Base-by-base conservation (phyloP, 1,140 invertebrate genomes). In the Neoseiulus cucumeris region DNA sequence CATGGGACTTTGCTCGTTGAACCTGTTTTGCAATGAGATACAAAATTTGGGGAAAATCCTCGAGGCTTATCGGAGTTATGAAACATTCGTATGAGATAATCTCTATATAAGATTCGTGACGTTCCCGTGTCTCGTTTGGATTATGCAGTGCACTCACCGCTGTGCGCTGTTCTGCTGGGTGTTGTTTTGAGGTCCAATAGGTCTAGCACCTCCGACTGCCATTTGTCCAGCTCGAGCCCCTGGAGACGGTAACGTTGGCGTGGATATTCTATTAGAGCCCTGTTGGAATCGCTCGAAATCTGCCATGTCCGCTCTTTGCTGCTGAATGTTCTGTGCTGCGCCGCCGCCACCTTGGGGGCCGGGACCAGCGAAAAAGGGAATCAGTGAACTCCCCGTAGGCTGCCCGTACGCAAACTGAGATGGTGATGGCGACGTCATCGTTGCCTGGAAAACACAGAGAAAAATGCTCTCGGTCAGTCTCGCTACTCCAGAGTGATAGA, bases 381-480 rank as follows among this genome's bases (percentile, higher is more conserved):
- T 44, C 64, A 69, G 64, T 39, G 33, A 65, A 47, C 65, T 69
- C 47, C 51, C 67, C 44, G 66, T 44, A 45, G 64, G 65, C 42
- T 69, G 69, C 51, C 64, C 67, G 67, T 68, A 69, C 20, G 65
- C 68, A 64, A 69, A 69, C 51, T 69, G 68, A 29, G 68, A 69
- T 39, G 65, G 55, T 33, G 65, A 66, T 42, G 65, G 65, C 41
- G 65, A 66, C 17, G 44, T 66, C 65, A 66, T 66, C 33, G 30
- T 66, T 65, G 64, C 66, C 66, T 42, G 68, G 64, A 66, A 69
- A 67, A 47, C 64, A 42, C 51, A 39, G 42, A 69, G 30, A 64
- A 22, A 64, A 59, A 66, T 29, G 33, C 25, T n/a, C n/a, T n/a
- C n/a, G n/a, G n/a, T n/a, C n/a, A n/a, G n/a, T n/a, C n/a, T n/a